Percentiles rank a stretch among this genome's conserved stretches.
phyloP scores from a whole-genome alignment of 2,888 invertebrate genomes.

The Bellardia bayeri region DNA sequence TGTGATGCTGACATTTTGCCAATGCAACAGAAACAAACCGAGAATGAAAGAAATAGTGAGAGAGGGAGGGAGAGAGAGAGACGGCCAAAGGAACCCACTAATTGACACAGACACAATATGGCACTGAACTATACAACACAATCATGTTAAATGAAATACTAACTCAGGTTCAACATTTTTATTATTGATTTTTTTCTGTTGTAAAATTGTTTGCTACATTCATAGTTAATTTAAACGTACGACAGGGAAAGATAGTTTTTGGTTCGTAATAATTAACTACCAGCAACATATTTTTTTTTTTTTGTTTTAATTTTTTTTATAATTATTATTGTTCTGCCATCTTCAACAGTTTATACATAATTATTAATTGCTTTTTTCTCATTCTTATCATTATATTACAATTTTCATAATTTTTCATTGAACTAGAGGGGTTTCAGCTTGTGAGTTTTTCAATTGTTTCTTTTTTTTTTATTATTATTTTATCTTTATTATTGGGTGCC shows the following conservation, averaged over 20 bases:
- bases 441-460: background rate
- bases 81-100: slow-evolving; percentile 16
- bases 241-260: background rate
- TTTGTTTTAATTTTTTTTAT: slow-evolving; percentile 8
- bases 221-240: slow-evolving; percentile 39
- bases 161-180: slow-evolving; percentile 26
- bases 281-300: slow-evolving; percentile 25
- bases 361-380: slow-evolving; percentile 68
- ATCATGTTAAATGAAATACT: slow-evolving; percentile 16
- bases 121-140: slow-evolving; percentile 30
- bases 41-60: background rate
- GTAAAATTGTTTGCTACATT: background rate
- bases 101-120: slow-evolving; percentile 45
- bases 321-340: slow-evolving; percentile 1
- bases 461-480: slow-evolving; percentile 38
- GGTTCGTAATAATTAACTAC: slow-evolving; percentile 61
- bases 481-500: slow-evolving; percentile 49
- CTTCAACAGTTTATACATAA: slow-evolving; percentile 61
- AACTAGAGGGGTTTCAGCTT: slow-evolving; percentile 27
- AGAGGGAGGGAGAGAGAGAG: background rate
- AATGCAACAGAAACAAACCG: background rate
- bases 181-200: slow-evolving; percentile 5
- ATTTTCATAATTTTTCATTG: slow-evolving; percentile 49
- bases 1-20: background rate
- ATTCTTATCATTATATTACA: slow-evolving; percentile 31